Base-by-base conservation (phyloP, 2,888 invertebrate species). In the Cacoxenus indagator region DNA sequence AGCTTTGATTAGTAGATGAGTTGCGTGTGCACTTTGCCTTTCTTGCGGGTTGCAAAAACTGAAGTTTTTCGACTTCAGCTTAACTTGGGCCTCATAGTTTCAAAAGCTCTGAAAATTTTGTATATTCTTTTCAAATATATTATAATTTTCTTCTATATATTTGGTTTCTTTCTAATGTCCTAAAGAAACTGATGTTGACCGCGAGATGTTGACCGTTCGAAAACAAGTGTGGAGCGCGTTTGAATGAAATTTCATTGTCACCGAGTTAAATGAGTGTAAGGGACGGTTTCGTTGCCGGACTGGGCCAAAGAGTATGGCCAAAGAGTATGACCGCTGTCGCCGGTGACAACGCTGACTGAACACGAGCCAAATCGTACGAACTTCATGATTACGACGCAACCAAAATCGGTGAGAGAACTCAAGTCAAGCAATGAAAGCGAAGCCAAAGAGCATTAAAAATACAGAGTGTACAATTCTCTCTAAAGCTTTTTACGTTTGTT, bases 181-280 rank as follows among this genome's bases (percentile, higher is more conserved):
- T n/a, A n/a, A n/a, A n/a, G n/a, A n/a, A 48, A 48, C 19, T 14
- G 31, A 31, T 31, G 31, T 31, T 31, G 4, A 27, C 43, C 8
- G 48, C 14, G 27, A 9, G 48, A 17, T 11, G 26, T 11, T 70
- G 74, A 77, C 77, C 72, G 73, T 74, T 75, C 78, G 72, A 74
- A 74, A 71, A 74, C 71, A 78, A 76, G 78, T 78, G 75, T 77
- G 75, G 76, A 76, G 78, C 83, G 79, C 82, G 85, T 85, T 84
- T 85, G 80, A 85, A 81, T 82, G 73, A 78, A 79, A 77, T 82
- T 81, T 78, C 74, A 78, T 73, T 76, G 76, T 75, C 82, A 76
- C 68, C 76, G 76, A 70, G 78, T n/a, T 73, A 70, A 77, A 72
- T 73, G 14, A 59, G 71, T 9, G 5, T 9, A 31, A 73, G 76